These are phyloP conservation scores for Machimus rusticus DNA, from an alignment of 2,888 invertebrate species.

Conservation along the genomic window DNA sequence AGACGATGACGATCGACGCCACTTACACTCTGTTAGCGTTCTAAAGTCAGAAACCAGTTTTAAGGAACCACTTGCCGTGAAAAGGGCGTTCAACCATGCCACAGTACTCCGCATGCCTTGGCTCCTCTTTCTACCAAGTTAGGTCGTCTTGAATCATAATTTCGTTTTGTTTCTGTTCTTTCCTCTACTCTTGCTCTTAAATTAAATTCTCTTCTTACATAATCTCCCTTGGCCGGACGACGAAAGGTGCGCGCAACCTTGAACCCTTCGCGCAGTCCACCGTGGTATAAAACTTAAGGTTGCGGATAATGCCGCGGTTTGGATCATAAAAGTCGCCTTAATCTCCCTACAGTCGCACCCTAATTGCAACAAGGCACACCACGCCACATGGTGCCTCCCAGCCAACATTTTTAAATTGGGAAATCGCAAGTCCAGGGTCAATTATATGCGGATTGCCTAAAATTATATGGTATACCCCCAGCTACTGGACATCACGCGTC, in stretches of 20 bases:
- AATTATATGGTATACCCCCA: not conserved
- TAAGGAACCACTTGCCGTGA: conserved; percentile 61
- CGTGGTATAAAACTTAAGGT: conserved; percentile 6
- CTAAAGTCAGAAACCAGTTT: conserved; percentile 47
- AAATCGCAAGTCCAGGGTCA: not conserved
- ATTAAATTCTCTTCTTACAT: conserved; percentile 41
- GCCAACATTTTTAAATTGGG: not conserved
- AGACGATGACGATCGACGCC: conserved; percentile 33
- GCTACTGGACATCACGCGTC: not conserved
- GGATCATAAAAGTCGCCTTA: not conserved
- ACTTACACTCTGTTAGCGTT: conserved; percentile 9
- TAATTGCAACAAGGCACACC: not conserved
- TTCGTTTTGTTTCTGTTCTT: conserved; percentile 13
- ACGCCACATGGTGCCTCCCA: not conserved
- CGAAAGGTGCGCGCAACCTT: conserved; percentile 15
- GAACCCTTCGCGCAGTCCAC: conserved; percentile 25
- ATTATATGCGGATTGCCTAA: not conserved
- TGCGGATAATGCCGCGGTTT: not conserved
- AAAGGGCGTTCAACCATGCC: conserved; percentile 61
- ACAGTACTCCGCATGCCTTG: conserved; percentile 6
- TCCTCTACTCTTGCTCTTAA: conserved; percentile 3
- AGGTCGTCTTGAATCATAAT: conserved; percentile 34
- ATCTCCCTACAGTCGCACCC: not conserved
- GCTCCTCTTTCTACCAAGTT: not conserved
- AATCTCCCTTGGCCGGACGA: not conserved